Base-by-base conservation (phyloP, 2,888 invertebrate genomes). In the Spialia ferax region DNA sequence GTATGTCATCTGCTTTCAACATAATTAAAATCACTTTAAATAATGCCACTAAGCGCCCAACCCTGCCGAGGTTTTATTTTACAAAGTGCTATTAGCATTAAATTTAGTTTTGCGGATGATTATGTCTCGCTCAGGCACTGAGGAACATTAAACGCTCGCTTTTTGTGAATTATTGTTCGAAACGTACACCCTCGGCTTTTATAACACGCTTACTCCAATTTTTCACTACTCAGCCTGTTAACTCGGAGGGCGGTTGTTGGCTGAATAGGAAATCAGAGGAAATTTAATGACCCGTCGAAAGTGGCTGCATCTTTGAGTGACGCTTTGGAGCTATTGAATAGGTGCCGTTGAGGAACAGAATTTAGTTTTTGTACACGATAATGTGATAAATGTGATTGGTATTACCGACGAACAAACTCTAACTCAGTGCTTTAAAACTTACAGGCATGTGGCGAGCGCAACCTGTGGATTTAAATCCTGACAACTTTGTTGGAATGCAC, bases 11-110 rank as follows among this genome's bases (percentile, higher is more conserved):
- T 94, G 94, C 92, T 90, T 89, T 88, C 88, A 93, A 93, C 93
- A 93, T 93, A 94, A 94, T 94, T 94, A 93, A 93, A 94, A 93
- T 91, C 88, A 90, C 87, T 92, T 92, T 89, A 93, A 92, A 93
- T 93, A 92, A 91, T 88, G 89, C 90, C 88, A 89, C 89, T 87
- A 87, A 88, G 88, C 87, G 82, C 79, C 88, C 90, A 83, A 86
- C 89, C 89, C 89, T 81, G 86, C 81, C 71, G 82, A 81, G 87
- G 86, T 87, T 92, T 91, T 89, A 91, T 92, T 92, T 92, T 88
- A 89, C 90, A 89, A 91, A 92, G 89, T 88, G 91, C 91, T 89
- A 91, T 91, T 91, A 91, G 90, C 92, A 91, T 93, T 93, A 93
- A 92, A 91, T 92, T 92, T 93, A 91, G 91, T 93, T 93, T 92